Conservation (phyloP, 2,888 invertebrate genomes). For the Myopa testacea region DNA sequence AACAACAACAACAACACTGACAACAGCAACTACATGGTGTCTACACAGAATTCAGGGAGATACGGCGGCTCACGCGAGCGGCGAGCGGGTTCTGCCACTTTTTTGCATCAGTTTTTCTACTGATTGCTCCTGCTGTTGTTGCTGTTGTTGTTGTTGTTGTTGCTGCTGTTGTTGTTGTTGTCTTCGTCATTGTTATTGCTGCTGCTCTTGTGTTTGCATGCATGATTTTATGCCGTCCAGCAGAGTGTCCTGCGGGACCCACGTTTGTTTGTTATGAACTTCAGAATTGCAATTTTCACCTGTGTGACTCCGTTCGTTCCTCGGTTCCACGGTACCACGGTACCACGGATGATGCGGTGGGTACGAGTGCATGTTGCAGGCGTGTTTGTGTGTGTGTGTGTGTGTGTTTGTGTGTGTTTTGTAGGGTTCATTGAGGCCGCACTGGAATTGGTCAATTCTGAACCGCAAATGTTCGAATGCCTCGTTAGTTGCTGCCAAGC, state of each 20-base stretch:
- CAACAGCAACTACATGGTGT: neutral
- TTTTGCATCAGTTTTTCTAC: slow-evolving; percentile 18
- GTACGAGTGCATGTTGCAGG: neutral
- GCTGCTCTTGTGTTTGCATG: slow-evolving; percentile 22
- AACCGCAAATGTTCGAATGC: slow-evolving; percentile 58
- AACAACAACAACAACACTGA: too few species aligned
- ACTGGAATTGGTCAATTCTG: slow-evolving; percentile 54
- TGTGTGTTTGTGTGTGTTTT: neutral
- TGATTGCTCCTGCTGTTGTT: neutral
- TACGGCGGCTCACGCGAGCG: neutral
- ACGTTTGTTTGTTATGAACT: slow-evolving; percentile 30
- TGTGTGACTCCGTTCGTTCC: neutral
- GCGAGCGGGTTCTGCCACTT: neutral
- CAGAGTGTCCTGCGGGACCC: slow-evolving; percentile 14
- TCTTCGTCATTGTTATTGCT: neutral
- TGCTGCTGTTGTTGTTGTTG: neutral
- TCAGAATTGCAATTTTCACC: slow-evolving; percentile 30
- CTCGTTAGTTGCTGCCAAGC: slow-evolving; percentile 47
- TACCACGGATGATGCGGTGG: too few species aligned
- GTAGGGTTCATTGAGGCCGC: slow-evolving; percentile 42
- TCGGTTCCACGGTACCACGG: neutral
- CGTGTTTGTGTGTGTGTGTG: slow-evolving; percentile 40
- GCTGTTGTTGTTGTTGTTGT: neutral
- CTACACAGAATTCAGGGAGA: neutral
- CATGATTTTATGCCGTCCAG: slow-evolving; percentile 23